These are phyloP conservation scores for Drosophila ogumai DNA, from an alignment of 1,140 invertebrate species.

Conservation along the genomic window DNA sequence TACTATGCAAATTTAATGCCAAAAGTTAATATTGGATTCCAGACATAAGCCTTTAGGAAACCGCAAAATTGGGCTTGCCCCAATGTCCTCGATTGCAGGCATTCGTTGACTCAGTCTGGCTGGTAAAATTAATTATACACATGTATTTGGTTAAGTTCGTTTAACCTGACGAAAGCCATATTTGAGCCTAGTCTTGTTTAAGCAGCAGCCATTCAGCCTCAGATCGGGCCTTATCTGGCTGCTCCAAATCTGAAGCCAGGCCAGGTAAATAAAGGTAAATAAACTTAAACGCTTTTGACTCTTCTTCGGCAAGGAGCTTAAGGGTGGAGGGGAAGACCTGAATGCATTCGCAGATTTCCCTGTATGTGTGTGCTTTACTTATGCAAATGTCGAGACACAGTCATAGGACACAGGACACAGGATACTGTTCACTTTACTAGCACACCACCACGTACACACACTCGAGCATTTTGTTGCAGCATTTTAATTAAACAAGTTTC, in stretches of 20 bases:
- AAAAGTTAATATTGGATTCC: constrained; percentile 4
- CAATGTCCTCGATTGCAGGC: not conserved
- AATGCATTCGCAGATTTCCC: constrained; percentile 27
- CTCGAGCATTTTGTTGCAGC: constrained; percentile 51
- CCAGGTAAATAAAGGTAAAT: constrained; percentile 71
- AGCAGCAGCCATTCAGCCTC: constrained; percentile 27
- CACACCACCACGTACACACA: constrained; percentile 21
- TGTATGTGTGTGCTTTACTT: constrained; percentile 60
- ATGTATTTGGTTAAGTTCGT: constrained; percentile 32
- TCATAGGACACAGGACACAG: constrained; percentile 33
- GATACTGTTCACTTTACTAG: constrained; percentile 43
- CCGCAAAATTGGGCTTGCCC: not conserved
- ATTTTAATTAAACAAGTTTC: constrained; percentile 78
- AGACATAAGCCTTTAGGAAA: constrained; percentile 1
- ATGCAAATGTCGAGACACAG: constrained; percentile 66
- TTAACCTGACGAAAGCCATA: constrained; percentile 2
- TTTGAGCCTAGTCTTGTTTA: constrained; percentile 22
- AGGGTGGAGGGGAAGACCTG: not conserved
- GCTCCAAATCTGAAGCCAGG: constrained; percentile 22
- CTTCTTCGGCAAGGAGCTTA: constrained; percentile 9
- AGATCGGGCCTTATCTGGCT: constrained; percentile 20
- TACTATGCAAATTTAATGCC: constrained; percentile 4
- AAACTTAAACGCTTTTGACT: constrained; percentile 66
- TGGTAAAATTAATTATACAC: constrained; percentile 45
- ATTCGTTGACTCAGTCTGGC: constrained; percentile 14